These are phyloP conservation scores for Zoanthus sansibaricus DNA, from an alignment of 92 coral and sea anemone genomes.

Conservation along the genomic window DNA sequence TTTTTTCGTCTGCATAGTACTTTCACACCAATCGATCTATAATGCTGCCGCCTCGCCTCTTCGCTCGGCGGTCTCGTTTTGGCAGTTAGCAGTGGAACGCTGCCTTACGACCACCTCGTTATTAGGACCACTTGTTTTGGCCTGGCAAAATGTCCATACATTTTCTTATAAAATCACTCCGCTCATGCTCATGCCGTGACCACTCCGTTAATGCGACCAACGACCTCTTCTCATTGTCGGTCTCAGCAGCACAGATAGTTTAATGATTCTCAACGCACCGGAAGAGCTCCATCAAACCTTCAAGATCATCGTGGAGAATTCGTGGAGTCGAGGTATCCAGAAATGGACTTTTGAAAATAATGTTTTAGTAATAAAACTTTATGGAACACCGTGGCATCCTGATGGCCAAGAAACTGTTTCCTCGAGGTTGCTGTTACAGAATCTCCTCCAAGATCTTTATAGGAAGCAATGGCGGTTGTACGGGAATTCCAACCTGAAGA, in stretches of 20 bases:
- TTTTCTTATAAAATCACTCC: no score
- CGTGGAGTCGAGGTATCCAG: slow-evolving; percentile 66
- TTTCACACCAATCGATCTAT: no score
- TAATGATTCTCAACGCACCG: slow-evolving; percentile 65
- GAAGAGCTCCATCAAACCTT: slow-evolving; percentile 52
- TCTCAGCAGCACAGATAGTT: slow-evolving; percentile 63
- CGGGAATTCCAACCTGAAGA: slow-evolving; percentile 56
- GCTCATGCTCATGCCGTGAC: no score
- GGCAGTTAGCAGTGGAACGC: no score
- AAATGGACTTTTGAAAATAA: slow-evolving; percentile 46
- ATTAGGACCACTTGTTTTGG: no score
- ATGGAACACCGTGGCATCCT: slow-evolving; percentile 65
- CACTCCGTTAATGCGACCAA: no score
- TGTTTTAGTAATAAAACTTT: slow-evolving; percentile 53
- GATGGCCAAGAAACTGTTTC: slow-evolving; percentile 54
- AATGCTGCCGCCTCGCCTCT: no score
- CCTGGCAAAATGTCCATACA: no score
- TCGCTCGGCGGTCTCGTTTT: no score
- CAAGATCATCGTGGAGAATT: slow-evolving; percentile 40
- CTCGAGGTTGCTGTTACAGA: slow-evolving; percentile 56
- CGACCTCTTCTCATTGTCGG: slow-evolving; percentile 57
- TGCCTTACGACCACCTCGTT: no score
- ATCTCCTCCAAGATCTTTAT: slow-evolving; percentile 47
- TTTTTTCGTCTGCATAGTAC: no score
- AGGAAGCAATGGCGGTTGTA: slow-evolving; percentile 60